Evolutionary conservation across 2,888 invertebrate genomes (phyloP).

Genomic region (Drosophila helvetica): DNA sequence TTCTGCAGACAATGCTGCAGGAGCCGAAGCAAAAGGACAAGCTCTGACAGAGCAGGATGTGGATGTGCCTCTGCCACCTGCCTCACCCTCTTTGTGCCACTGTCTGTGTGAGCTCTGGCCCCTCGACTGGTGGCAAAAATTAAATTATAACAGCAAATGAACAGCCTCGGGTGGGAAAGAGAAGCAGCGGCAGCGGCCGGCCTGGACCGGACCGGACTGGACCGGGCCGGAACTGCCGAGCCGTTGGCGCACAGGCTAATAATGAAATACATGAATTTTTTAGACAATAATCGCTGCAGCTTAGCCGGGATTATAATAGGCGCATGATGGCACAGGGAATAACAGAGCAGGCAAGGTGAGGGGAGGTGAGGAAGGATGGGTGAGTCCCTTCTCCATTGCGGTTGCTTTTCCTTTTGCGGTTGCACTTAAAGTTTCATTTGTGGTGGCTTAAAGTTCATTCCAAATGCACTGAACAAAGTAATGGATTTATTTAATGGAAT

Average conservation of each 20-base stretch:
- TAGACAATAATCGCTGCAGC: conserved; percentile 75
- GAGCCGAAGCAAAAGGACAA: conserved; percentile 9
- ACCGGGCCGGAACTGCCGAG: conserved; percentile 58
- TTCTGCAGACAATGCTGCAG: conserved; percentile 43
- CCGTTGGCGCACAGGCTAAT: conserved; percentile 56
- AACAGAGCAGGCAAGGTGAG: conserved; percentile 37
- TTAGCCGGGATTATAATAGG: conserved; percentile 69
- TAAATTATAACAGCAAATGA: conserved; percentile 79
- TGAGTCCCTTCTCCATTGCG: background rate
- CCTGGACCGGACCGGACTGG: background rate
- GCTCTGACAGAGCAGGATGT: conserved; percentile 8
- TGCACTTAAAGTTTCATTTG: conserved; percentile 1
- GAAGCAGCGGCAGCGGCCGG: conserved; percentile 10
- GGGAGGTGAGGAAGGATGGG: background rate
- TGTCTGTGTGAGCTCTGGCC: conserved; percentile 31
- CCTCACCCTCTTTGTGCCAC: background rate
- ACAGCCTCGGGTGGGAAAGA: conserved; percentile 53
- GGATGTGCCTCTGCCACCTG: conserved; percentile 25
- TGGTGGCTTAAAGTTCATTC: background rate
- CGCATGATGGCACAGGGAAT: conserved; percentile 41
- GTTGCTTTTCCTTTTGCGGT: background rate
- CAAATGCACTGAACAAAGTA: conserved; percentile 3
- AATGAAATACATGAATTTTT: conserved; percentile 80
- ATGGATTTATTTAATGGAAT: conserved; percentile 1
- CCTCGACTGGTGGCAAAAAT: conserved; percentile 68